A percentile compares a stretch with the other conserved stretches of the same genome.
Evolutionary conservation across 2,113 vertebrate genomes (phyloP).

Genomic region (Psephotus haematonotus): DNA sequence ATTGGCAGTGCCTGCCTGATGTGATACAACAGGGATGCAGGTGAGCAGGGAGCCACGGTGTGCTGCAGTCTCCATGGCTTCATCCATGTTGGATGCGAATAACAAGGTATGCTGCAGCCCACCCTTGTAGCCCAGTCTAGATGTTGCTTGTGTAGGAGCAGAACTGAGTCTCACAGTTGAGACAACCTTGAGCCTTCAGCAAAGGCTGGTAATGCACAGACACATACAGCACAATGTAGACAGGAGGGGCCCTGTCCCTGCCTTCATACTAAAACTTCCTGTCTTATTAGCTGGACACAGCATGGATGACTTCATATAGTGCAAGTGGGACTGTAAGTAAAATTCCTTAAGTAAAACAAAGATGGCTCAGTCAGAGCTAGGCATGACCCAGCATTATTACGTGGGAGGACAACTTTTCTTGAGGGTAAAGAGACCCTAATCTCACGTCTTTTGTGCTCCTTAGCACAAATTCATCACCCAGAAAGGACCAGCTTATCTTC

Average conservation of each 20-base stretch:
- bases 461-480: not conserved
- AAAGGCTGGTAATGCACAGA: not conserved
- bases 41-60: not conserved
- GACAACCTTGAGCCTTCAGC: not conserved
- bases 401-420: not conserved
- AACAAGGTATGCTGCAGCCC: not conserved
- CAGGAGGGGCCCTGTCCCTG: not conserved
- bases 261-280: not conserved
- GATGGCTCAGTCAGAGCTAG: not conserved
- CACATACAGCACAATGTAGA: not conserved
- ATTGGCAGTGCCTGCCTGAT: not conserved
- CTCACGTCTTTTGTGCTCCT: not conserved
- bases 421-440: not conserved
- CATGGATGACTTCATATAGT: not conserved
- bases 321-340: not conserved
- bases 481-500: not conserved
- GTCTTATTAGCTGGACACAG: not conserved
- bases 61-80: not conserved
- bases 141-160: not conserved
- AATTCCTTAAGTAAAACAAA: not conserved
- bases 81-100: fast-evolving
- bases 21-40: not conserved
- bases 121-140: not conserved
- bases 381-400: not conserved
- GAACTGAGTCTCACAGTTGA: not conserved